These are phyloP conservation scores for Andrena bucephala DNA, from an alignment of 2,888 invertebrate genomes.

Conservation along the genomic window DNA sequence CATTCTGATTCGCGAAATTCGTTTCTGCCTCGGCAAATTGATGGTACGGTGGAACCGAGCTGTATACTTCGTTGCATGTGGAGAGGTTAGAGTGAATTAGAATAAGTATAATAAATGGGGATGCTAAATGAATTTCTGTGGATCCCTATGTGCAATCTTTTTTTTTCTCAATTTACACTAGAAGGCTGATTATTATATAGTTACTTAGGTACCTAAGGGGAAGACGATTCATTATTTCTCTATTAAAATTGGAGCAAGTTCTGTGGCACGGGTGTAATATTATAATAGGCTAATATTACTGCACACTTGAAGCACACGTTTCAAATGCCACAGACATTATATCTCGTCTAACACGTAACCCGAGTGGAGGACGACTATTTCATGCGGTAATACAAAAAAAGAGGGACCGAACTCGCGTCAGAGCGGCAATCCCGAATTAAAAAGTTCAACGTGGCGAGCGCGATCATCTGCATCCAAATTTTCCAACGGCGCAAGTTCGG, in stretches of 20 bases:
- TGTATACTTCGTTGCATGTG: background rate
- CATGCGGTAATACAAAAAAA: conserved; percentile 12
- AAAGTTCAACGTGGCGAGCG: conserved; percentile 33
- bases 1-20: conserved; percentile 47
- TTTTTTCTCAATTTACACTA: too few species aligned
- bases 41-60: conserved; percentile 12
- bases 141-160: too few species aligned
- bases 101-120: too few species aligned
- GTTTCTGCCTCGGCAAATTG: conserved; percentile 36
- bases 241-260: too few species aligned
- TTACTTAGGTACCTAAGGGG: too few species aligned
- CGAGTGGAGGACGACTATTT: conserved; percentile 15
- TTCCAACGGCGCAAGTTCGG: conserved; percentile 52
- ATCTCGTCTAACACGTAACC: conserved; percentile 8
- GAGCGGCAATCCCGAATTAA: conserved; percentile 43
- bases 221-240: too few species aligned
- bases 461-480: conserved; percentile 60
- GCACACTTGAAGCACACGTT: too few species aligned
- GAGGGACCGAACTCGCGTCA: conserved; percentile 1
- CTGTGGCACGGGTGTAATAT: too few species aligned
- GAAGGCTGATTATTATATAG: too few species aligned
- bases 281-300: too few species aligned
- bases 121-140: too few species aligned
- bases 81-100: background rate
- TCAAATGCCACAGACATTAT: background rate